Conservation (phyloP, 2,888 invertebrate genomes). For the Uropetala carovei region DNA sequence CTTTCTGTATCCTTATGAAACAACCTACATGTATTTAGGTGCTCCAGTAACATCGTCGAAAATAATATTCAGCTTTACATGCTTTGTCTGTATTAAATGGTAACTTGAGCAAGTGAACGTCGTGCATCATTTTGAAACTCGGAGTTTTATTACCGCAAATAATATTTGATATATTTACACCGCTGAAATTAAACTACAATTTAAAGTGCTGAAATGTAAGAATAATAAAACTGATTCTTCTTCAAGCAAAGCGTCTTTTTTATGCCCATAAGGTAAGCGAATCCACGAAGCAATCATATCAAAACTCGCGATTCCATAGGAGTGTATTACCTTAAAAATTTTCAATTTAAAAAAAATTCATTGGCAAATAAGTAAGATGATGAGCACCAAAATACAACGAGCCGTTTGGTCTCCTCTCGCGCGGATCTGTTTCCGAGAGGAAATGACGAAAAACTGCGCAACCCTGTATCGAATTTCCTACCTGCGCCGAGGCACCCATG, state of each 20-base stretch:
- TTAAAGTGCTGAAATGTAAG: neutral
- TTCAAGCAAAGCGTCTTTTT: neutral
- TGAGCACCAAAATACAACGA: too few species aligned
- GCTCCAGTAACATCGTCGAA: neutral
- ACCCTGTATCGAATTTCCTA: too few species aligned
- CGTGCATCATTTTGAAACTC: neutral
- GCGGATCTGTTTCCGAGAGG: too few species aligned
- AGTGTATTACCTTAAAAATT: too few species aligned
- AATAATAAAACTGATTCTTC: neutral
- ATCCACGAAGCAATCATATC: too few species aligned
- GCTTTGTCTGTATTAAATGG: neutral
- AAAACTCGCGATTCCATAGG: too few species aligned
- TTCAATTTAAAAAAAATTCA: too few species aligned
- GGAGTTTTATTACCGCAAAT: neutral
- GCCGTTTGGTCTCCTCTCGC: too few species aligned
- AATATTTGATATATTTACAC: neutral
- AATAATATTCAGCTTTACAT: neutral
- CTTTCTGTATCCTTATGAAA: neutral
- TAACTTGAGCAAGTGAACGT: too few species aligned
- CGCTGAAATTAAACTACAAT: neutral
- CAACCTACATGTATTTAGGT: conserved; percentile 6
- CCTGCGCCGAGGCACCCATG: too few species aligned
- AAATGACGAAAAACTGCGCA: too few species aligned
- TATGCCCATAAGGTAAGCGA: neutral
- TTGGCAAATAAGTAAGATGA: too few species aligned